phyloP scores from a whole-genome alignment of 1,140 invertebrate genomes.

The Pachyrhynchus sulphureomaculatus region DNA sequence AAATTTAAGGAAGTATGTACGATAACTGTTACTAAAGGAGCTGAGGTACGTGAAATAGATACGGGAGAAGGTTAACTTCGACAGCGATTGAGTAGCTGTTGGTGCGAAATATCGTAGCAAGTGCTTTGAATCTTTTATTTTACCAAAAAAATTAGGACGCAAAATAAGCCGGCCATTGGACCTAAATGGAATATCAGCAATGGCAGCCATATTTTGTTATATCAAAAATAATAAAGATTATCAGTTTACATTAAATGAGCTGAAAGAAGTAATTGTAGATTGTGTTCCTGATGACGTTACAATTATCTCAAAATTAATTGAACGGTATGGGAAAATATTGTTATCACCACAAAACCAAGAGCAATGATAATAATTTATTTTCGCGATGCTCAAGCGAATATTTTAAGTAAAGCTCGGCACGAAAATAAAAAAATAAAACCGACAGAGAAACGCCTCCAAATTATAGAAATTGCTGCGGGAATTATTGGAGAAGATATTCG shows the following conservation, averaged over 20 bases:
- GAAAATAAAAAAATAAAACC: constrained; percentile 2
- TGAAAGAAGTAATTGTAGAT: not conserved
- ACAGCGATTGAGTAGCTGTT: not conserved
- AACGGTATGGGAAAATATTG: constrained; percentile 1
- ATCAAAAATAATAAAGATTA: no score
- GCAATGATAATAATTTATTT: not conserved
- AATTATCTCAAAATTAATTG: not conserved
- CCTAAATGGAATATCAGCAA: not conserved
- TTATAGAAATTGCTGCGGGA: constrained; percentile 11
- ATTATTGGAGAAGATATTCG: constrained; percentile 25
- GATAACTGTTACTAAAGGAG: no score
- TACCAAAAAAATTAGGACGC: no score
- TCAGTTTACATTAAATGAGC: constrained; percentile 1
- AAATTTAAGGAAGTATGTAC: not conserved
- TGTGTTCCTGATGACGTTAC: not conserved
- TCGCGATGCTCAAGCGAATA: not conserved
- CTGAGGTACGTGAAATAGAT: not conserved
- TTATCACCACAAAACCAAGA: not conserved
- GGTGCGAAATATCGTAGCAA: not conserved
- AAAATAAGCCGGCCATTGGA: not conserved
- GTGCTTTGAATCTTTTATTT: not conserved
- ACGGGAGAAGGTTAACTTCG: not conserved
- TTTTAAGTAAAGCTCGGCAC: constrained; percentile 1
- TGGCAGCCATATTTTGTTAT: not conserved
- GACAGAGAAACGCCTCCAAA: constrained; percentile 1